Evolutionary conservation across 2,888 invertebrate species (phyloP), one percentile per base, ranked within the genome.

Genomic region (Callyntrura sp.): DNA sequence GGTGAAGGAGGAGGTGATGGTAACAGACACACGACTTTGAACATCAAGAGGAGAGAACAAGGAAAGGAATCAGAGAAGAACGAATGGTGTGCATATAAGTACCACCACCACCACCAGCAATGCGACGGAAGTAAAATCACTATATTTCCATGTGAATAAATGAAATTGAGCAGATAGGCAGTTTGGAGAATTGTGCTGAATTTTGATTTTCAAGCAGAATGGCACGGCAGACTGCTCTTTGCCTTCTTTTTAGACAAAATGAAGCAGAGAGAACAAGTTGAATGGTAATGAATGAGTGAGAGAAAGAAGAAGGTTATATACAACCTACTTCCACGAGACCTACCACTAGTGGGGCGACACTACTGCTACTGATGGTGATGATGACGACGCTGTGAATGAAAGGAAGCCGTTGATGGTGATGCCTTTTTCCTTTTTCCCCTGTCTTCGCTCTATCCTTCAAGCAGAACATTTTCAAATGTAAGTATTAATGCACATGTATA

Each of bases 111-210:
- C 14, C 55, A 62, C 25, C 86, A 68, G 88, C 88, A 88, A 60
- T 88, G 88, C 88, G 88, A 88, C 88, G 88, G 88, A 88, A 88
- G 88, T 73, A 65, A n/a, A 84, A 51, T 73, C 88, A 65, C 83
- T 84, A 88, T 84, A 88, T 88, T 88, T 84, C 88, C 88, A 88
- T 88, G 76, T 84, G 88, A 88, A 88, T 88, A 88, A 88, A 88
- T 88, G 88, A 83, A 83, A 88, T 88, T 84, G 88, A 88, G 84
- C 82, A 88, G 84, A 88, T 84, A 83, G 88, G 81, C 85, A 62
- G 65, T 82, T 88, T 88, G 48, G 78, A 84, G 78, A 84, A 76
- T 76, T 88, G 70, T 78, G 88, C 84, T 88, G 83, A 88, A 78
- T 88, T 87, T 87, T 87, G 87, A 87, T 81, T 87, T 86, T 70